Conservation (phyloP, 2,113 vertebrate species). For the Dicaeum eximium region DNA sequence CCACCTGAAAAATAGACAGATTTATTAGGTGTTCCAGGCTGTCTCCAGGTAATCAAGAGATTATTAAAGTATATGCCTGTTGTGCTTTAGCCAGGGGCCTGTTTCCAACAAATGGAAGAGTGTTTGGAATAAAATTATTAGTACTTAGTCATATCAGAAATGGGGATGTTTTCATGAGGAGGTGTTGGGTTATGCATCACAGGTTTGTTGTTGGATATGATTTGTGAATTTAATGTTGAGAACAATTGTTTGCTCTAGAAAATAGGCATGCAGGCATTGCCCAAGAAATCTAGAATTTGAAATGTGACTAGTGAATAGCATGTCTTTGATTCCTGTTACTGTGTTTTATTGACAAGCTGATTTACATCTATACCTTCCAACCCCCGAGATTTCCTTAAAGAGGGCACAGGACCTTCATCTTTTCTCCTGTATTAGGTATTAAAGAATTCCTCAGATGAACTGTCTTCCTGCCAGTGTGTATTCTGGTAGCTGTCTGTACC, state of each 20-base stretch:
- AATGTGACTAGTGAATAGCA: background rate
- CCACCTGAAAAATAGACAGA: constrained; percentile 53
- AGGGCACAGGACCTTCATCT: background rate
- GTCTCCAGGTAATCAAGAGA: constrained; percentile 57
- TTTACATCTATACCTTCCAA: background rate
- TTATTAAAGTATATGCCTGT: constrained; percentile 44
- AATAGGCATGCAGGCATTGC: background rate
- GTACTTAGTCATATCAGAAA: constrained; percentile 38
- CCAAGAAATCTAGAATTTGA: background rate
- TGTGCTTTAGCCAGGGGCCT: constrained; percentile 31
- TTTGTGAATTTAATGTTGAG: background rate
- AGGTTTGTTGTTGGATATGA: background rate
- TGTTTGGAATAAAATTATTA: constrained; percentile 37
- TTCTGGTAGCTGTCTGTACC: background rate
- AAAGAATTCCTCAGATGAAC: background rate
- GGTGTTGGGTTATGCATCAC: background rate
- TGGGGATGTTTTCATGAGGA: background rate
- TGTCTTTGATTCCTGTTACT: background rate
- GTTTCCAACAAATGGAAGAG: constrained; percentile 15
- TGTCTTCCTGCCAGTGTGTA: background rate
- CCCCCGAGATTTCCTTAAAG: background rate
- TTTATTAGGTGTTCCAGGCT: constrained; percentile 51
- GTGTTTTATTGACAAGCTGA: background rate
- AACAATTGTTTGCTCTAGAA: background rate
- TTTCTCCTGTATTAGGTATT: background rate